These are phyloP conservation scores for Ichneumoninae sp. DNA, from an alignment of 2,888 invertebrate genomes.

Conservation along the genomic window DNA sequence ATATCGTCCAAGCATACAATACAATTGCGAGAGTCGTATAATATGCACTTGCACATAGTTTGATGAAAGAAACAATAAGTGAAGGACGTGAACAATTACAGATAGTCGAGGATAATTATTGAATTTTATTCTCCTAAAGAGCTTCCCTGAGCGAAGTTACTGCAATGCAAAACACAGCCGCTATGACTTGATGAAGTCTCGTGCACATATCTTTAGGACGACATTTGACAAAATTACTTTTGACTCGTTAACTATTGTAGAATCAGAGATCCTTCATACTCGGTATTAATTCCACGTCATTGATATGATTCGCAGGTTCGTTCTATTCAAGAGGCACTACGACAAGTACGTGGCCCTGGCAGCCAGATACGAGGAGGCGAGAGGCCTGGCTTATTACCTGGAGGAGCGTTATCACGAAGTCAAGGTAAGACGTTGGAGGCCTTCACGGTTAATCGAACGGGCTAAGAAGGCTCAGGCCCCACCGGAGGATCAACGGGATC, in stretches of 20 bases:
- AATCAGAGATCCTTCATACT: not conserved
- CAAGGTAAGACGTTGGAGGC: conserved; percentile 84
- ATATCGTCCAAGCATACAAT: too few relatives aligned
- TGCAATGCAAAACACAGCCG: too few relatives aligned
- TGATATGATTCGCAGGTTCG: conserved; percentile 85
- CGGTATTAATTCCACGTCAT: conserved; percentile 29
- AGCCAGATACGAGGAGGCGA: conserved; percentile 87
- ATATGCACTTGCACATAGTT: too few relatives aligned
- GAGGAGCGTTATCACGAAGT: conserved; percentile 89
- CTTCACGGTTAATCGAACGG: conserved; percentile 43
- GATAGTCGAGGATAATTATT: too few relatives aligned
- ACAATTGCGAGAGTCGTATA: too few relatives aligned
- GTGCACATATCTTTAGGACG: too few relatives aligned
- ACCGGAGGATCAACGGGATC: conserved; percentile 7
- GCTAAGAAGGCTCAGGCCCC: conserved; percentile 9
- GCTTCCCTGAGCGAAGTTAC: too few relatives aligned
- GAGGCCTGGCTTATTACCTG: conserved; percentile 87
- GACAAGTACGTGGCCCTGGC: conserved; percentile 87
- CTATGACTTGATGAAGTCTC: too few relatives aligned
- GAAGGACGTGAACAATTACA: too few relatives aligned
- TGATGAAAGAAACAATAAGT: too few relatives aligned
- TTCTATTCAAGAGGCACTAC: conserved; percentile 88
- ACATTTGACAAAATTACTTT: too few relatives aligned
- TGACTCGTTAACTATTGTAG: not conserved
- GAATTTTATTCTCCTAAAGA: too few relatives aligned